Base-by-base conservation (phyloP, 2,797 vertebrate genomes). In the Leptatherina wallacei region DNA sequence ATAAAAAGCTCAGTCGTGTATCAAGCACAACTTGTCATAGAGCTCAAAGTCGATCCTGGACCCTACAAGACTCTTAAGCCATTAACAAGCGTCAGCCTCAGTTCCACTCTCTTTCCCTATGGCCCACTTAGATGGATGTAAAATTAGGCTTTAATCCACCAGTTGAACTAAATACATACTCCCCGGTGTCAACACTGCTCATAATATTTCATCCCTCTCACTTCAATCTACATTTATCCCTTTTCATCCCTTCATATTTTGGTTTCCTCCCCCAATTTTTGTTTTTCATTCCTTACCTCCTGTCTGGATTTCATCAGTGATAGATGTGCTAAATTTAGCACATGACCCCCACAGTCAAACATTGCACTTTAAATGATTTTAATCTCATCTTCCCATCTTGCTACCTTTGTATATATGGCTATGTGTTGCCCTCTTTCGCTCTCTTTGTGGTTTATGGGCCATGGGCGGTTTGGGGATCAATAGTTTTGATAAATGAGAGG, bases 111-210 rank as follows among this genome's bases (percentile, higher is more conserved):
- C 84, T 78, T 71, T 82, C 88, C 85, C 85, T 82, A 85, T 92
- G 91, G 88, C 86, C 89, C 87, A 90, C 85, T 93, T 90, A 89
- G 85, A 91, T 89, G 71, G 90, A 90, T 91, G 88, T 92, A 90
- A 92, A 92, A 93, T 92, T 92, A 90, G 90, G 85, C 83, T 89
- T 87, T 92, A 93, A 91, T 92, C 90, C 77, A 16, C 81, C 74
- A 86, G 81, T 74, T 89, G 81, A 87, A 84, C 87, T 91, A 88
- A 91, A 91, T 86, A 86, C 82, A 77, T 72, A 80, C 77, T 90
- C 88, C 83, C 87, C 67, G 63, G 83, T 82, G 90, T 90, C 84
- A 84, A 79, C 84, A 84, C 71, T 5, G 18, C 77, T 88, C 86
- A 82, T 83, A 81, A 86, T 79, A 83, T 86, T 80, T 75, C 44